Conservation (phyloP, 2,113 vertebrate species). For the Gambusia holbrooki region DNA sequence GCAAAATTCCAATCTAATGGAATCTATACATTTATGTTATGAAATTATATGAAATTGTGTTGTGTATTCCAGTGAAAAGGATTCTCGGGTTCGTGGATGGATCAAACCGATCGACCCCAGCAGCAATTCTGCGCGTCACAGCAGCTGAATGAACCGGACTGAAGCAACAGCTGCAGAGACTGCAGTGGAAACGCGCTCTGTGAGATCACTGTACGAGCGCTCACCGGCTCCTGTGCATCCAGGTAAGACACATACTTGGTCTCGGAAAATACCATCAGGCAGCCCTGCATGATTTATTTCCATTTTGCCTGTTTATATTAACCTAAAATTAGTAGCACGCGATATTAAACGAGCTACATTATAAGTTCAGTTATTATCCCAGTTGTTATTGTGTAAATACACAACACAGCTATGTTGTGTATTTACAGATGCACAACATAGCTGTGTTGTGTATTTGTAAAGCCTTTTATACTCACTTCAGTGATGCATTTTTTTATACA, state of each 20-base stretch:
- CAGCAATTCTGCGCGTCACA: slow-evolving; percentile 22
- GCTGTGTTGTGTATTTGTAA: not conserved
- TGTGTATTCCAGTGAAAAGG: not conserved
- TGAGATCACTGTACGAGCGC: not conserved
- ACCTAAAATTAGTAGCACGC: not conserved
- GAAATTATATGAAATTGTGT: not conserved
- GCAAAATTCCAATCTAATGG: too few relatives aligned
- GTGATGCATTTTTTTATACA: not conserved
- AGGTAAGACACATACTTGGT: slow-evolving; percentile 37
- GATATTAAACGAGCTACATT: not conserved
- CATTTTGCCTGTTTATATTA: not conserved
- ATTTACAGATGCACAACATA: not conserved
- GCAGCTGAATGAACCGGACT: slow-evolving; percentile 31
- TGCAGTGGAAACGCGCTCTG: not conserved
- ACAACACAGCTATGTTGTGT: too few relatives aligned
- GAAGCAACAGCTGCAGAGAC: slow-evolving; percentile 50
- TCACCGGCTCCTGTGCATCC: not conserved
- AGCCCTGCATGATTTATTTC: not conserved
- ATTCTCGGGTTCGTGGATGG: not conserved
- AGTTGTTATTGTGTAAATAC: not conserved
- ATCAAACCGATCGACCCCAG: slow-evolving; percentile 3
- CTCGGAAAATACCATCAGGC: too few relatives aligned
- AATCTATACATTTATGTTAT: not conserved
- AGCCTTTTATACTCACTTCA: not conserved
- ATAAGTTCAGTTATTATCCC: slow-evolving; percentile 21